Percentiles rank a stretch among this genome's conserved stretches.
These are phyloP conservation scores for Araneus ventricosus DNA, from an alignment of 1,140 invertebrate genomes.

Conservation along the genomic window DNA sequence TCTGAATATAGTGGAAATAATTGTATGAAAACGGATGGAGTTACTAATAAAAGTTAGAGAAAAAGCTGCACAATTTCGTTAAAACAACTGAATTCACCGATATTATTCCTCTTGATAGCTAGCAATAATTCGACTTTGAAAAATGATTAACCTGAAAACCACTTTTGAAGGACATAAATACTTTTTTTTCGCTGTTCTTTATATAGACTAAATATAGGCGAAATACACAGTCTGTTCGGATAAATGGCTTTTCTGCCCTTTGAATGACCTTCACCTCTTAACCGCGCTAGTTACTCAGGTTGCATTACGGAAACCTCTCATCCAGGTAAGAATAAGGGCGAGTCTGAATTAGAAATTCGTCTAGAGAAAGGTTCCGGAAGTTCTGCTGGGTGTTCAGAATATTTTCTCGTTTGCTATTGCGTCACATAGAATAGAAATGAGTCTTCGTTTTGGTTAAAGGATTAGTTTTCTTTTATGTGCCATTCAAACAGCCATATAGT, in stretches of 20 bases:
- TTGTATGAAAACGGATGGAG: too few species aligned
- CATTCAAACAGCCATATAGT: too few species aligned
- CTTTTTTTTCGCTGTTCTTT: background rate
- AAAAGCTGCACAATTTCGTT: background rate
- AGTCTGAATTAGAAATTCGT: slow-evolving; percentile 20
- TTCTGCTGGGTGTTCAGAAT: background rate
- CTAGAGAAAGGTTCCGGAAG: slow-evolving; percentile 55
- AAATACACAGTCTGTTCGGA: background rate
- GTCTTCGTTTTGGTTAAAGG: background rate
- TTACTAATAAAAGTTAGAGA: too few species aligned
- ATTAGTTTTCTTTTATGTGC: too few species aligned
- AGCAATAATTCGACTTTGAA: background rate
- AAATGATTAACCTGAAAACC: slow-evolving; percentile 20
- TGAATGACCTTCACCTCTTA: slow-evolving; percentile 66
- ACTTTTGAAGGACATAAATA: background rate
- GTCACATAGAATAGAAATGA: background rate
- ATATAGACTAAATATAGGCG: slow-evolving; percentile 6
- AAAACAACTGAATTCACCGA: background rate
- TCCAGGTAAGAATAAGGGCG: slow-evolving; percentile 36
- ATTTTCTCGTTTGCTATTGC: background rate
- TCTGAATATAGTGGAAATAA: too few species aligned
- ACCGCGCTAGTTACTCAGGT: slow-evolving; percentile 51
- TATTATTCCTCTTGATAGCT: background rate
- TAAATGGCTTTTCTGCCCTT: slow-evolving; percentile 46
- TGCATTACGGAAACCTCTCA: slow-evolving; percentile 14